Conservation (phyloP, 2,888 invertebrate species). For the Candidula unifasciata region DNA sequence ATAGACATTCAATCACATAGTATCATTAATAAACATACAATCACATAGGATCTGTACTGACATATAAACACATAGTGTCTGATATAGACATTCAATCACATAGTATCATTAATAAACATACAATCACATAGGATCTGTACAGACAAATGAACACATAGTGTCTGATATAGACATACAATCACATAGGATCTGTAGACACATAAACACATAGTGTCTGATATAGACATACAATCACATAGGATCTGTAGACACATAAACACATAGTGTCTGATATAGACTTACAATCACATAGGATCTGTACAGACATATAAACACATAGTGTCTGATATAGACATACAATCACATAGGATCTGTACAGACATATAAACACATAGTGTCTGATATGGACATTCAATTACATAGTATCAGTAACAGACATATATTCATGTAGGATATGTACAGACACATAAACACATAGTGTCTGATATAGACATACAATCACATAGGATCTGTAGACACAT, state of each 20-base stretch:
- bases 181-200: conserved; percentile 65
- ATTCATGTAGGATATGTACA: no score
- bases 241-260: no score
- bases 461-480: no score
- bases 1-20: no score
- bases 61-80: conserved; percentile 59
- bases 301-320: conserved; percentile 18
- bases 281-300: conserved; percentile 62
- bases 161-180: no score
- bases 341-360: conserved; percentile 65
- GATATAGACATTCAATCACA: conserved; percentile 50
- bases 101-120: conserved; percentile 62
- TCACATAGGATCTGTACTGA: conserved; percentile 67
- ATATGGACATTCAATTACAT: conserved; percentile 36
- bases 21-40: no score
- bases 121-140: conserved; percentile 62
- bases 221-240: conserved; percentile 15
- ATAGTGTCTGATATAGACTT: no score
- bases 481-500: no score
- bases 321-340: no score
- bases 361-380: conserved; percentile 59
- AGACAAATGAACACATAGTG: conserved; percentile 16
- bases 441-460: no score
- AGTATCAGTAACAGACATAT: conserved; percentile 61
- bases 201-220: conserved; percentile 61